Percentiles rank a stretch among this genome's conserved stretches.
Conservation (phyloP, 1,140 invertebrate species). For the Drosophila obscura region DNA sequence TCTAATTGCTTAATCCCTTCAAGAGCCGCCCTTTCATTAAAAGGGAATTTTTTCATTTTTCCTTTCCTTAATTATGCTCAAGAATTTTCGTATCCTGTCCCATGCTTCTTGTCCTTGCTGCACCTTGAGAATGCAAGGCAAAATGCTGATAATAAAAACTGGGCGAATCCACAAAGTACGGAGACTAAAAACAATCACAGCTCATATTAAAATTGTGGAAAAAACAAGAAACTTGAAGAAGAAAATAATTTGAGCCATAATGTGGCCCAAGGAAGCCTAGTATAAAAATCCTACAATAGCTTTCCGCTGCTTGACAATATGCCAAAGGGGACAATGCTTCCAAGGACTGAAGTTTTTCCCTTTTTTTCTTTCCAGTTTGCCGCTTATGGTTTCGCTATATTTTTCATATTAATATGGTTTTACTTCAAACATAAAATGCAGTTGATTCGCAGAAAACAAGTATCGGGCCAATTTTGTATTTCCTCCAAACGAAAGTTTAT, state of each 20-base stretch:
- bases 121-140: slow-evolving; percentile 1
- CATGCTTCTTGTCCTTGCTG: slow-evolving; percentile 7
- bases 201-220: slow-evolving; percentile 8
- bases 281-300: slow-evolving; percentile 34
- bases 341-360: slow-evolving; percentile 16
- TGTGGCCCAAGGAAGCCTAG: slow-evolving; percentile 36
- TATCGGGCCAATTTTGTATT: no score
- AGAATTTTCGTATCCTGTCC: slow-evolving; percentile 22
- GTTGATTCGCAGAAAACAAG: no score
- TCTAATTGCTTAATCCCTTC: slow-evolving; percentile 23
- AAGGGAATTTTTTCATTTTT: slow-evolving; percentile 14
- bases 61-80: slow-evolving; percentile 44
- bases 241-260: slow-evolving; percentile 32
- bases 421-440: no score
- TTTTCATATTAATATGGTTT: no score
- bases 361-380: not conserved
- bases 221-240: not conserved
- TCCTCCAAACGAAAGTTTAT: no score
- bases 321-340: slow-evolving; percentile 60
- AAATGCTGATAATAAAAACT: slow-evolving; percentile 22
- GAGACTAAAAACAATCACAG: slow-evolving; percentile 5
- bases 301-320: slow-evolving; percentile 54
- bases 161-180: slow-evolving; percentile 1
- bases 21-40: slow-evolving; percentile 2
- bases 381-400: no score